Percentiles rank a stretch among this genome's conserved stretches.
These are phyloP conservation scores for Malachius bipustulatus DNA, from an alignment of 2,888 invertebrate genomes.

Conservation along the genomic window DNA sequence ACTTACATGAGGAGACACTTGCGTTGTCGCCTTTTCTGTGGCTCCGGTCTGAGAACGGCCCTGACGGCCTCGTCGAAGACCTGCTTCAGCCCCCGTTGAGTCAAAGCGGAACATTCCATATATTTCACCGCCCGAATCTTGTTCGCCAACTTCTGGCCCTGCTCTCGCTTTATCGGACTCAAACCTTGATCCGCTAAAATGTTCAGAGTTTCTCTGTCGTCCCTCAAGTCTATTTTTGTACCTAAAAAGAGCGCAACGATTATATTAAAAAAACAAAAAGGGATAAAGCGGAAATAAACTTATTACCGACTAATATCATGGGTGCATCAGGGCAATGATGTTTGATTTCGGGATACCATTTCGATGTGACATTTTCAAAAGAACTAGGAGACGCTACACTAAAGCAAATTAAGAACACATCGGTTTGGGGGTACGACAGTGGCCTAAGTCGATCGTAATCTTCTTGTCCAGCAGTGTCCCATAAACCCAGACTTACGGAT, in stretches of 20 bases:
- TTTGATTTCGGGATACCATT: conserved; percentile 99
- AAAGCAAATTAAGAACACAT: conserved; percentile 99
- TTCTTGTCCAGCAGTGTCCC: conserved; percentile 98
- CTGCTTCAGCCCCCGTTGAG: conserved; percentile 95
- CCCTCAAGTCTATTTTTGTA: conserved; percentile 97
- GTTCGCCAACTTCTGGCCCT: conserved; percentile 95
- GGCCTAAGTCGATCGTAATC: conserved; percentile 94
- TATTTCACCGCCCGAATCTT: conserved; percentile 98
- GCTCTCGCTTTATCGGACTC: conserved; percentile 92
- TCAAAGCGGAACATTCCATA: conserved; percentile 98
- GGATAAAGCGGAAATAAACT: conserved; percentile 7
- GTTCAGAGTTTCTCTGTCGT: conserved; percentile 91
- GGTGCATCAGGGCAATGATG: conserved; percentile 99
- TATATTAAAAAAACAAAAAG: conserved; percentile 6
- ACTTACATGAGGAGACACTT: conserved; percentile 54
- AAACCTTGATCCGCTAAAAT: conserved; percentile 86
- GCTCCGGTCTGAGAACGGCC: conserved; percentile 93
- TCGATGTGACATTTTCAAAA: conserved; percentile 98
- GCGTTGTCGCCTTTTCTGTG: conserved; percentile 86
- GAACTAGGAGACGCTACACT: conserved; percentile 98
- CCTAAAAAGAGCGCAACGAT: conserved; percentile 43
- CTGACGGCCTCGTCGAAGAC: conserved; percentile 99
- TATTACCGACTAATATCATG: conserved; percentile 93
- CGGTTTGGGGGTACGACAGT: conserved; percentile 96
- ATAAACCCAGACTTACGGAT: conserved; percentile 89